A percentile compares a stretch with the other conserved stretches of the same genome.
Conservation (phyloP, 2,113 vertebrate species). For the Cyprinodon tularosa region DNA sequence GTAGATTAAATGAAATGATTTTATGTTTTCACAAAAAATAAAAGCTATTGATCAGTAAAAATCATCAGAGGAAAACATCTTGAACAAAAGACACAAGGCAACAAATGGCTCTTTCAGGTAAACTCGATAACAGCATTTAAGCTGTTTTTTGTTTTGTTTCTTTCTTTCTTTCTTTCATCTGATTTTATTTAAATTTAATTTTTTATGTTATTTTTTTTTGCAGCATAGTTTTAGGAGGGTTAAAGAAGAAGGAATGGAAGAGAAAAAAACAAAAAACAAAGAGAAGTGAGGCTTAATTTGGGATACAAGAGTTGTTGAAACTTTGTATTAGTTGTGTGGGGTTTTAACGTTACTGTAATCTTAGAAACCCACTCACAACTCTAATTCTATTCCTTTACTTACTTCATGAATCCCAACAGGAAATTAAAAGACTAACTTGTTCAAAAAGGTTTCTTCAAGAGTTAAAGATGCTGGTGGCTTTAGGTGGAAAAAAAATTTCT, state of each 20-base stretch:
- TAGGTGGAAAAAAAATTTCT: no score
- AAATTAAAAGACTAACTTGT: no score
- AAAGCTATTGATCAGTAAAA: conserved; percentile 7
- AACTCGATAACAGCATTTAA: not conserved
- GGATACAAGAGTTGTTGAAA: not conserved
- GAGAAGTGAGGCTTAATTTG: no score
- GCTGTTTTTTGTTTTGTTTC: not conserved
- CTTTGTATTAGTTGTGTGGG: no score
- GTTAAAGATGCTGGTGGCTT: no score
- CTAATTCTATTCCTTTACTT: no score
- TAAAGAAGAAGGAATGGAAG: no score
- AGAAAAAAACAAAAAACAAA: not conserved
- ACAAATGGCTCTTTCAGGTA: not conserved
- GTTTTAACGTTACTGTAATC: no score
- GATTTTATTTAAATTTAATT: no score
- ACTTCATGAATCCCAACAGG: no score
- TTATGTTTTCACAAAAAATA: not conserved
- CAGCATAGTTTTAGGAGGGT: not conserved
- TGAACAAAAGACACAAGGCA: conserved; percentile 2
- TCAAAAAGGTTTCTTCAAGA: no score
- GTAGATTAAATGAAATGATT: conserved; percentile 4
- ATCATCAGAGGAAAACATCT: not conserved
- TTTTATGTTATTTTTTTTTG: not conserved
- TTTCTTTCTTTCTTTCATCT: not conserved
- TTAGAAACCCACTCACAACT: no score